Base-by-base conservation (phyloP, 2,797 vertebrate species). In the Pangasius krempfi region DNA sequence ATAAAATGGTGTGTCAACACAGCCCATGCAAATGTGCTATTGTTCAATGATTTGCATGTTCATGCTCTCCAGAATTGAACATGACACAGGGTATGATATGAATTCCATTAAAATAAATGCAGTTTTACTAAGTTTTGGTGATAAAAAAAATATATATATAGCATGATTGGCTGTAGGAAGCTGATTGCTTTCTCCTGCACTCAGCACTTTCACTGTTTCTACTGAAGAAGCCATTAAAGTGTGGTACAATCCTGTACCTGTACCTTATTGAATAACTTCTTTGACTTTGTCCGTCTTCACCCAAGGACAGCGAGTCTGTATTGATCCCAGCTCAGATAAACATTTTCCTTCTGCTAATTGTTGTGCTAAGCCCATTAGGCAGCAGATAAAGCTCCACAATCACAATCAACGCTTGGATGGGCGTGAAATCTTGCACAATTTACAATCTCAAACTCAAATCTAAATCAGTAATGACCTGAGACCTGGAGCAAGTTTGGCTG, bases 301-400 rank as follows among this genome's bases (percentile, higher is more conserved):
- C 92, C 92, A 91, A 94, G 92, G 91, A 89, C 92, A 89, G 93
- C 30, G 87, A 93, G 92, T 93, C 93, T 90, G 91, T 94, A 95
- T 96, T 93, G 95, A 95, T 95, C 93, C 88, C 90, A 91, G 90
- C 89, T 80, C 73, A 88, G 93, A 95, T 95, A 95, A 95, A 95
- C 94, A 95, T 94, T 94, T 93, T 93, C 94, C 90, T 93, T 89
- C 93, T 92, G 94, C 92, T 93, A 92, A 93, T 93, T 90, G 92
- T 89, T 91, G 89, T 94, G 93, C 92, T 89, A 89, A 93, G 88
- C 92, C 94, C 95, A 92, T 95, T 93, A 93, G 90, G 92, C 90
- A 87, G 90, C 91, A 91, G 82, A 89, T 90, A 89, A 88, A 87
- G 86, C 84, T 84, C 85, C 86, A 91, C 88, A 89, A 89, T 89